phyloP scores from a whole-genome alignment of 2,113 vertebrate species.

The Pseudonaja textilis region DNA sequence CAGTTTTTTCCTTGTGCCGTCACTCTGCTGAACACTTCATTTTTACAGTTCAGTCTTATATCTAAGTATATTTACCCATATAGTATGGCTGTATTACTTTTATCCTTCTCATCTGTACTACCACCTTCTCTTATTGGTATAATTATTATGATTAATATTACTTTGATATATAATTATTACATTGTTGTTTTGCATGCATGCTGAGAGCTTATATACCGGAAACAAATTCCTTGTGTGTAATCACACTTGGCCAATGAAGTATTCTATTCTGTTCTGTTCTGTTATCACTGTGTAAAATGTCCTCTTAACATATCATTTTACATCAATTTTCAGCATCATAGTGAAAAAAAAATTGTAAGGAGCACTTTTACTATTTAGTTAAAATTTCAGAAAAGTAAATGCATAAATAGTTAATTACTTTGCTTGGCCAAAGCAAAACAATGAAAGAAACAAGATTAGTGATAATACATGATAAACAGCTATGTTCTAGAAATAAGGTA shows the following conservation, averaged over 20 bases:
- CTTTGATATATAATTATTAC: not conserved
- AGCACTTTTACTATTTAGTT: not conserved
- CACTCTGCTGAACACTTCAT: not conserved
- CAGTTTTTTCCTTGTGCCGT: not conserved
- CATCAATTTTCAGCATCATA: not conserved
- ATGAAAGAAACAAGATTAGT: not conserved
- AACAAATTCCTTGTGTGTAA: not conserved
- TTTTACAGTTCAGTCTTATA: not conserved
- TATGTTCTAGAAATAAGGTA: not conserved
- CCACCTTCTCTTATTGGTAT: not conserved
- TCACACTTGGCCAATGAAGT: not conserved
- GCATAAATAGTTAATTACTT: not conserved
- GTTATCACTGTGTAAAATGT: not conserved
- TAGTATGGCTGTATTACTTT: not conserved
- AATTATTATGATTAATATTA: not conserved
- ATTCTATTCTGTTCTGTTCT: not conserved
- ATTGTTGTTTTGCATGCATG: not conserved
- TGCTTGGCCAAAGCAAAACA: accelerated
- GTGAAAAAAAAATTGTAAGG: not conserved
- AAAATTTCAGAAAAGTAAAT: not conserved
- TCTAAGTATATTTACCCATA: not conserved
- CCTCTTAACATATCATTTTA: not conserved
- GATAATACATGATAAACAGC: not conserved
- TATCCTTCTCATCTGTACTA: not conserved
- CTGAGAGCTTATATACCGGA: not conserved